These are phyloP conservation scores for Laspeyria flexula DNA, from an alignment of 2,888 invertebrate genomes.

Conservation along the genomic window DNA sequence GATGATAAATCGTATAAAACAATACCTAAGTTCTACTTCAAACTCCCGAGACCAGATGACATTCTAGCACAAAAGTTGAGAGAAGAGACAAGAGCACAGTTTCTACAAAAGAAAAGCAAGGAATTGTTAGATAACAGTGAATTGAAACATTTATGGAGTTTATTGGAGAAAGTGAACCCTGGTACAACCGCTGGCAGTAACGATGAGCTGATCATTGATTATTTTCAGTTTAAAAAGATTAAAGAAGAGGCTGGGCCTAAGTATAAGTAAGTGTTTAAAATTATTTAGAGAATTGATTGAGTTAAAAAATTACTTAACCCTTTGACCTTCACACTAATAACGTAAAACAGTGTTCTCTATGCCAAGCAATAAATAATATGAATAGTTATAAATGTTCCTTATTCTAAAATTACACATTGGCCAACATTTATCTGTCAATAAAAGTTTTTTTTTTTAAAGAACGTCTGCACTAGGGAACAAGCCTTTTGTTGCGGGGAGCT, in stretches of 20 bases:
- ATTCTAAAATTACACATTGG: no score
- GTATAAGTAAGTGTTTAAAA: slow-evolving; percentile 86
- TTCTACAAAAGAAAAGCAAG: slow-evolving; percentile 93
- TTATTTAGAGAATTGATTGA: background rate
- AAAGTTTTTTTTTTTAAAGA: no score
- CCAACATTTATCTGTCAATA: no score
- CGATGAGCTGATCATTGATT: slow-evolving; percentile 94
- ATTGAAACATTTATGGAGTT: slow-evolving; percentile 93
- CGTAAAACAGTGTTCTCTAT: no score
- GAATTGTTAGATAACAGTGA: slow-evolving; percentile 95
- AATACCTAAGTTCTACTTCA: slow-evolving; percentile 92
- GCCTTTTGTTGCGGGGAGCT: no score
- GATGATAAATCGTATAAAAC: slow-evolving; percentile 83
- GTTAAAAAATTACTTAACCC: no score
- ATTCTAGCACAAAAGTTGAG: slow-evolving; percentile 92
- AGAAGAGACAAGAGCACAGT: slow-evolving; percentile 95
- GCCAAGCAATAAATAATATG: no score
- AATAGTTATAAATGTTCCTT: no score
- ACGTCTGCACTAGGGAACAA: no score
- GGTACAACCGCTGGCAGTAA: slow-evolving; percentile 86
- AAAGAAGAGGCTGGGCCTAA: slow-evolving; percentile 90
- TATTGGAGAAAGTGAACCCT: slow-evolving; percentile 93
- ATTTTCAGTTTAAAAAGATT: slow-evolving; percentile 93
- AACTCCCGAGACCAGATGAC: slow-evolving; percentile 92
- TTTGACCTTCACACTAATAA: no score